Evolutionary conservation across 2,113 vertebrate species (phyloP).

Genomic region (Stictonetta naevosa): DNA sequence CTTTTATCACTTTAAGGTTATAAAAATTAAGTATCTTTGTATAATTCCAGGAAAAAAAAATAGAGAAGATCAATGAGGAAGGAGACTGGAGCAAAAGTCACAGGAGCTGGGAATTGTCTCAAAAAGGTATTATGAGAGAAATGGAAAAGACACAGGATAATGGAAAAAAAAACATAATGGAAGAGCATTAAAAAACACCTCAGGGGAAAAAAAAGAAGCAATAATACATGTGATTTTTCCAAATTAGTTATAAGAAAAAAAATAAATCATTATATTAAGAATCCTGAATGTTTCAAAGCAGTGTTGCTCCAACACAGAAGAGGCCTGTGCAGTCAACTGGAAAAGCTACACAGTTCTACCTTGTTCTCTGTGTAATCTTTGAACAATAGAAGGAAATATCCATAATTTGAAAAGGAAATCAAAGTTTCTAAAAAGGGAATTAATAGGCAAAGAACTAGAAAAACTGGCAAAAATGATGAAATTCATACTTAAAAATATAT

Average conservation of each 20-base stretch:
- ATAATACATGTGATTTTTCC: not conserved
- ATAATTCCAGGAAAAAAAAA: not conserved
- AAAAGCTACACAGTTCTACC: not conserved
- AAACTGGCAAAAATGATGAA: not conserved
- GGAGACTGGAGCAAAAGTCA: not conserved
- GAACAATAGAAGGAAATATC: not conserved
- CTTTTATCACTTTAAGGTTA: not conserved
- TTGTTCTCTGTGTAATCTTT: not conserved
- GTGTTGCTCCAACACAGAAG: not conserved
- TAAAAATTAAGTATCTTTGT: not conserved
- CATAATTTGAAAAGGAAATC: not conserved
- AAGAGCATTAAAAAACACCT: not conserved
- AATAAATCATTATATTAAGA: not conserved
- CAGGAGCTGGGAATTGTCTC: not conserved
- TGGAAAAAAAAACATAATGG: not conserved
- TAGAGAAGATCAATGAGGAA: not conserved
- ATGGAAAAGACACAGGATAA: not conserved
- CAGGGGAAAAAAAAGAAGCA: not conserved
- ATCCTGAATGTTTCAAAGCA: not conserved
- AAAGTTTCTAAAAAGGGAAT: not conserved
- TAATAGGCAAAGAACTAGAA: not conserved
- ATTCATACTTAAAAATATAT: not conserved
- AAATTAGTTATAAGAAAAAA: not conserved
- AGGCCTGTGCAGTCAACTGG: not conserved
- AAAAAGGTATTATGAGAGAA: not conserved